Conservation (phyloP, 2,113 vertebrate genomes). For the Gracilinanus agilis region DNA sequence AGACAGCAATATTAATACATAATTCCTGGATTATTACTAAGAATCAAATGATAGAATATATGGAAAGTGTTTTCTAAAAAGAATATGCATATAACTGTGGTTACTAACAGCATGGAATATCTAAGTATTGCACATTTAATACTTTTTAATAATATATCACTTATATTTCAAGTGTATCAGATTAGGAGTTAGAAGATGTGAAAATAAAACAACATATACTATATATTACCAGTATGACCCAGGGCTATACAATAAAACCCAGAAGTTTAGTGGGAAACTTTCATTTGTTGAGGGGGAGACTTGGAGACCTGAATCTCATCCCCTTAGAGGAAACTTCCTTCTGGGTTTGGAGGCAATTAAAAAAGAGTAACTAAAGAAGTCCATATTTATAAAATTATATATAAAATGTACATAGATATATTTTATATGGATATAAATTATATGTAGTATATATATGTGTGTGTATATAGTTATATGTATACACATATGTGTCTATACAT, state of each 20-base stretch:
- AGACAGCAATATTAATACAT: neutral
- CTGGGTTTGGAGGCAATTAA: neutral
- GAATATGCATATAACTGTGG: neutral
- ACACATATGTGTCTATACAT: too few species aligned
- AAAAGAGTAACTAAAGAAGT: neutral
- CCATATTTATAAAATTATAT: neutral
- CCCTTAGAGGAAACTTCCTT: neutral
- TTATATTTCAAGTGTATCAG: neutral
- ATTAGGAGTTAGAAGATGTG: neutral
- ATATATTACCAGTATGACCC: neutral
- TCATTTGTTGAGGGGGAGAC: neutral
- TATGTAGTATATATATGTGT: too few species aligned
- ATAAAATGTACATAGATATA: too few species aligned
- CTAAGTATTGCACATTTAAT: neutral
- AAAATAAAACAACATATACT: neutral
- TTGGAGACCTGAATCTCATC: neutral
- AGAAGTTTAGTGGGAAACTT: neutral
- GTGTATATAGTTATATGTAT: too few species aligned
- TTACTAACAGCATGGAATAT: neutral
- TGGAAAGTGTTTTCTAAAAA: neutral
- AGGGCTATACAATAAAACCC: neutral
- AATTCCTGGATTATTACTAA: neutral
- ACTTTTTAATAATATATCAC: neutral
- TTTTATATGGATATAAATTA: too few species aligned
- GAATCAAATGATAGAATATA: constrained; percentile 3